Evolutionary conservation across 2,113 vertebrate genomes (phyloP).

Genomic region (Glaucomys volans): DNA sequence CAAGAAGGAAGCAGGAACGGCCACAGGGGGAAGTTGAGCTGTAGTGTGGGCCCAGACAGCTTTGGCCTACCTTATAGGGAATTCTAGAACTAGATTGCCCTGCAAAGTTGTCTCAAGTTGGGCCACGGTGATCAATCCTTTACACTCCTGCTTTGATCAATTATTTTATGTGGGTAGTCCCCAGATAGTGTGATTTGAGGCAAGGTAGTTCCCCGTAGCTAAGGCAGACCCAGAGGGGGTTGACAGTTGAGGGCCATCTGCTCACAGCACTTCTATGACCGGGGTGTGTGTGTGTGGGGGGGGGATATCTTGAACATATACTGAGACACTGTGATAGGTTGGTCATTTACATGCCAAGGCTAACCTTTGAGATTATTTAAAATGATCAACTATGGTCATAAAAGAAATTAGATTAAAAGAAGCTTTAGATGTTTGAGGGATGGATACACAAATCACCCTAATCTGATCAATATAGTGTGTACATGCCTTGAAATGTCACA

Average conservation of each 20-base stretch:
- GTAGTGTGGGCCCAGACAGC: neutral
- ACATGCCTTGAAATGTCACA: neutral
- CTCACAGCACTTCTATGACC: neutral
- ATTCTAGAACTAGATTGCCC: neutral
- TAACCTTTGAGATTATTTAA: slow-evolving; percentile 28
- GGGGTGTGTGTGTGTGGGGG: no score
- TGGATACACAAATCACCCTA: neutral
- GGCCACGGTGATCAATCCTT: neutral
- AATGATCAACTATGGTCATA: neutral
- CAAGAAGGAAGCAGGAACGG: neutral
- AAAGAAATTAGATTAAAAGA: neutral
- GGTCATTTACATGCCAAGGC: neutral
- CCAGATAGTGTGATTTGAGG: slow-evolving; percentile 3
- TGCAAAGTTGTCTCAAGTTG: slow-evolving; percentile 14
- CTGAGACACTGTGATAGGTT: neutral
- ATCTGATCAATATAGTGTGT: neutral
- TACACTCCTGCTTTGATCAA: neutral
- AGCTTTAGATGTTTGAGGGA: neutral
- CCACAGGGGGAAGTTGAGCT: neutral
- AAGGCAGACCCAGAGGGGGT: neutral
- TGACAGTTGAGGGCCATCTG: neutral
- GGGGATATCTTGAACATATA: neutral
- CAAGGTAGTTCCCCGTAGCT: neutral
- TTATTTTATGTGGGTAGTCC: neutral
- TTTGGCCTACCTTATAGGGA: neutral